A percentile compares a stretch with the other conserved stretches of the same genome.
phyloP scores from a whole-genome alignment of 2,113 vertebrate species.

The Laterallus jamaicensis region DNA sequence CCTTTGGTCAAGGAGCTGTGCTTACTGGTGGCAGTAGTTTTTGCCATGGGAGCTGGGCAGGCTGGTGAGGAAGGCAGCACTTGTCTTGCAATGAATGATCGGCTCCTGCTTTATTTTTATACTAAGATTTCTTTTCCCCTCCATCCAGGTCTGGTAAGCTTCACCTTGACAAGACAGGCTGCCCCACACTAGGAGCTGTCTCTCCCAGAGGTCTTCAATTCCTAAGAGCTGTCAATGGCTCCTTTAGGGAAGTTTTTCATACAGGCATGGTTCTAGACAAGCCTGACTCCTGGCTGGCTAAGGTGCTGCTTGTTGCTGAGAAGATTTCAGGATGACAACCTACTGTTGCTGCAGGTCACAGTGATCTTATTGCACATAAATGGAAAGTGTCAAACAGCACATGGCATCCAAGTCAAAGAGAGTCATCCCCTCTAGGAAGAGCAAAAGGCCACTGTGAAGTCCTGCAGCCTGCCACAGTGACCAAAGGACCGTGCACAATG shows the following conservation, averaged over 20 bases:
- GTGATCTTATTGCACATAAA: not conserved
- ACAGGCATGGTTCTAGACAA: not conserved
- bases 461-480: not conserved
- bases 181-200: not conserved
- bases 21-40: not conserved
- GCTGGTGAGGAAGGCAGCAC: not conserved
- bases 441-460: constrained; percentile 4
- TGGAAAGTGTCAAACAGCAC: constrained; percentile 5
- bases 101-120: constrained; percentile 32
- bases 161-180: not conserved
- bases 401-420: not conserved
- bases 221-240: not conserved
- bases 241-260: not conserved
- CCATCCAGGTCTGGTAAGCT: not conserved
- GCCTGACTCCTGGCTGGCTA: not conserved
- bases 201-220: not conserved
- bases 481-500: not conserved
- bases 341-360: not conserved
- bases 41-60: not conserved
- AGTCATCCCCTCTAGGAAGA: not conserved
- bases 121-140: not conserved
- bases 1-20: not conserved
- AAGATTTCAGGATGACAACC: not conserved
- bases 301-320: not conserved
- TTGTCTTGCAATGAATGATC: not conserved